Evolutionary conservation across 53 echinoderm and acorn worm species (phyloP).

Genomic region (Holothuria leucospilota): DNA sequence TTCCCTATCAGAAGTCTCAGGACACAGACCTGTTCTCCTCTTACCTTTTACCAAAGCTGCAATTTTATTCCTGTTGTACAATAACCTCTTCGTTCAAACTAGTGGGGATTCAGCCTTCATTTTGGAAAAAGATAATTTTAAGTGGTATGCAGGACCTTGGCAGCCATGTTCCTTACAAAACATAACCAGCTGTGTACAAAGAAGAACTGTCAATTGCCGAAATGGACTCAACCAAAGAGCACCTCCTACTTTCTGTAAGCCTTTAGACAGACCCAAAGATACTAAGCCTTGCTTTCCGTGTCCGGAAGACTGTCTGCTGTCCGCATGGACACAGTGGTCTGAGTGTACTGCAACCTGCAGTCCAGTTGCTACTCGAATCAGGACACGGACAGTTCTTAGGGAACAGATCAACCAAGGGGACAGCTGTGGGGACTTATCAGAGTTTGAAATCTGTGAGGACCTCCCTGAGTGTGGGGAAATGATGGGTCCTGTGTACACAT

Average conservation of each 20-base stretch:
- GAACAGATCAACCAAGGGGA: conserved; percentile 67
- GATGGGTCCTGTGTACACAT: conserved; percentile 67
- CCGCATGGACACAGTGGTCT: conserved; percentile 80
- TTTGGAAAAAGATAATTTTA: conserved; percentile 32
- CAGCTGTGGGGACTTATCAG: conserved; percentile 77
- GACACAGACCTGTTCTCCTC: no score
- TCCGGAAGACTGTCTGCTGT: conserved; percentile 81
- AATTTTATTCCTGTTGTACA: not conserved
- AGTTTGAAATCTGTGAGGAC: conserved; percentile 59
- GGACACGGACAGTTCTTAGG: conserved; percentile 74
- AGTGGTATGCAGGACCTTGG: conserved; percentile 15
- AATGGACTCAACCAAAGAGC: conserved; percentile 34
- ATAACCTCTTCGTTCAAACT: not conserved
- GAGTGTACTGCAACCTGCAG: conserved; percentile 80
- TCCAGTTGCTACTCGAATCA: conserved; percentile 58
- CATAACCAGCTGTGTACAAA: conserved; percentile 3
- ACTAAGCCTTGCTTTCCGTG: conserved; percentile 62
- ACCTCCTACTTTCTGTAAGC: conserved; percentile 20
- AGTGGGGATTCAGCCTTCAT: conserved; percentile 29
- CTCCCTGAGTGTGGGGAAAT: conserved; percentile 69
- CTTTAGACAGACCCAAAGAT: conserved; percentile 18
- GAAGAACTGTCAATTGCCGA: conserved; percentile 1
- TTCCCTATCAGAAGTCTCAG: no score
- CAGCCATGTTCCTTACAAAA: not conserved
- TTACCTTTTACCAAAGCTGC: no score